phyloP scores from a whole-genome alignment of 2,113 vertebrate genomes.

The Hippotragus niger region DNA sequence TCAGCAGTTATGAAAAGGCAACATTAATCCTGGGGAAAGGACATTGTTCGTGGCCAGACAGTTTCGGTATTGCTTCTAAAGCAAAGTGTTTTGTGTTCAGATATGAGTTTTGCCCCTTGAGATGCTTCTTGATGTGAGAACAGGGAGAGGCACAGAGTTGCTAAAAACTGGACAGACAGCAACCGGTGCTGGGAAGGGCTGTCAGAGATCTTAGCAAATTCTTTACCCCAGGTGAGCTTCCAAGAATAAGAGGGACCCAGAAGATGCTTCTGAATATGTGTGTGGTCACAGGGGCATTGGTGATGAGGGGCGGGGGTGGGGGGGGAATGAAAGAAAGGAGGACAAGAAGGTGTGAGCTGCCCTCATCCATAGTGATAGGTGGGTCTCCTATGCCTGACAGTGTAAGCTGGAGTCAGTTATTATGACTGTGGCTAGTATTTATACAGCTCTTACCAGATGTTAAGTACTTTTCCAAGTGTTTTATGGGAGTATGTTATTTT shows the following conservation, averaged over 20 bases:
- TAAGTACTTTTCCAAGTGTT: background rate
- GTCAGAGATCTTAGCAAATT: background rate
- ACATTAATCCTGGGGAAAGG: conserved; percentile 61
- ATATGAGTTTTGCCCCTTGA: conserved; percentile 50
- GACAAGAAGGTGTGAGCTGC: background rate
- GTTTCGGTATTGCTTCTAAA: conserved; percentile 46
- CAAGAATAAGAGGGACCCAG: background rate
- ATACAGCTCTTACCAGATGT: background rate
- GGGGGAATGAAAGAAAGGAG: background rate
- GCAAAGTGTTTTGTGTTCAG: conserved; percentile 39
- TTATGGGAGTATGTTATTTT: background rate
- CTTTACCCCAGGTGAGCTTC: background rate
- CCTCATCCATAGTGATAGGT: background rate
- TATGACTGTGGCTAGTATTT: background rate
- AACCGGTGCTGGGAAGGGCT: background rate
- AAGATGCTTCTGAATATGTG: background rate
- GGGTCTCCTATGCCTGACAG: background rate
- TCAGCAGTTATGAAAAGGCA: conserved; percentile 71
- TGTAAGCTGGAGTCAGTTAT: background rate
- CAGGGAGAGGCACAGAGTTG: conserved; percentile 17
- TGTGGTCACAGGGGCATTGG: background rate
- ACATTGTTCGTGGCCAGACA: conserved; percentile 55
- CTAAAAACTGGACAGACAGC: background rate
- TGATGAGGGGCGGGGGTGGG: rapidly evolving
- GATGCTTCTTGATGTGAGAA: conserved; percentile 29